Evolutionary conservation across 2,888 invertebrate genomes (phyloP), one percentile per base, ranked within the genome.

Genomic region (Abrostola triplasia): DNA sequence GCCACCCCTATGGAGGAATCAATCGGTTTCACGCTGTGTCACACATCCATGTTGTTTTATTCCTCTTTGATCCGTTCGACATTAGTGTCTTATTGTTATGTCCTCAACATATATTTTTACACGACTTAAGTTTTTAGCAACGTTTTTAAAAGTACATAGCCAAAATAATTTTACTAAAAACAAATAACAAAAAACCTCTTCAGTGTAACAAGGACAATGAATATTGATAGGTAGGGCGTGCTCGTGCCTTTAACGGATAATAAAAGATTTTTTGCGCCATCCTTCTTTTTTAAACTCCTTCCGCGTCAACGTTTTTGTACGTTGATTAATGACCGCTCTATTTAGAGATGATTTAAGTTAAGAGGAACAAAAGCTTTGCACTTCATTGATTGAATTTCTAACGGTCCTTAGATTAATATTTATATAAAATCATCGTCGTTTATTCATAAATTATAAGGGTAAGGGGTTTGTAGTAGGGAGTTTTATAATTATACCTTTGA

Each of bases 261-360:
- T 84, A 84, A 84, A 85, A 85, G 67, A 82, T 82, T 88, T 89
- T 89, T 89, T 88, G 84, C 82, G 59, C 79, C 79, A 81, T 85
- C 81, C 79, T 82, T 79, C 79, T 83, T 84, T 84, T 84, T 80
- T 80, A 85, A 88, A 87, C 85, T 85, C 84, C 84, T 88, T 88
- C 81, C 80, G 77, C 84, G 83, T 84, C 84, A 87, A 83, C 79
- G 83, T 88, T 88, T 87, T 85, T 81, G 74, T 80, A 84, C 85
- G 77, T 83, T 90, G 90, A 90, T 90, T 90, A 88, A 90, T 89
- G 84, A 84, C 74, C 81, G 80, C 65, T 76, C 83, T 83, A 82
- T 85, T 86, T 85, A 79, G 74, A 79, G 75, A 82, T 79, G 76
- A 84, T 82, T 81, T 65, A 83, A 83, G 77, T 76, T 68, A 81